Base-by-base conservation (phyloP, 2,113 vertebrate genomes). In the Sciurus niger region DNA sequence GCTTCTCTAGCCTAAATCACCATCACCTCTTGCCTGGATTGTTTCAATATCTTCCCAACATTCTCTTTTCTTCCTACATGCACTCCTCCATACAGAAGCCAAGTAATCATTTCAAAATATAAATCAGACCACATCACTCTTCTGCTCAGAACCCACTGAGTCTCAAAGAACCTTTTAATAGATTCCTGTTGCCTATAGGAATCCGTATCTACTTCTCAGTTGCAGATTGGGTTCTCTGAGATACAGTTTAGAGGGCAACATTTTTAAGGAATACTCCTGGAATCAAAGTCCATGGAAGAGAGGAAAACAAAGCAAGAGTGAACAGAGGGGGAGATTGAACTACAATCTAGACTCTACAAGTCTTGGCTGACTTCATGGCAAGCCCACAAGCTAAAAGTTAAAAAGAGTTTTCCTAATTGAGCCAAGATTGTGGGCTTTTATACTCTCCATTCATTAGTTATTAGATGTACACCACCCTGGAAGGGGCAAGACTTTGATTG, bases 91-190 rank as follows among this genome's bases (percentile, higher is more conserved):
- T 78, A 78, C 28, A 93, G 22, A 0, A 89, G 37, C 30, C 55
- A 91, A 93, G 46, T n/a, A 92, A 93, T 28, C 32, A 12, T 48
- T 92, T 91, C 78, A 93, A 94, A 79, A 89, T 94, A 90, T 25
- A 90, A 82, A 46, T 84, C 9, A 30, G 12, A 91, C 58, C 9
- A n/a, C 22, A 16, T 82, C 20, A 63, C 34, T 78, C 12, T 4
- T 89, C 48, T 78, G n/a, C 18, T 73, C 46, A 86, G 17, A 84
- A 85, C 6, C 16, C 67, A 77, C 5, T 76, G 48, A 55, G 24
- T 93, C 93, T 95, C 43, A 40, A 79, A 72, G 5, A 37, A 73
- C 20, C 32, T 25, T 92, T 53, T 79, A 65, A 51, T 63, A 48
- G 55, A 93, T 78, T 6, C 22, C 24, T 70, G 10, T 73, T 43